These are phyloP conservation scores for Calliopum simillimum DNA, from an alignment of 2,888 invertebrate species.

Conservation along the genomic window DNA sequence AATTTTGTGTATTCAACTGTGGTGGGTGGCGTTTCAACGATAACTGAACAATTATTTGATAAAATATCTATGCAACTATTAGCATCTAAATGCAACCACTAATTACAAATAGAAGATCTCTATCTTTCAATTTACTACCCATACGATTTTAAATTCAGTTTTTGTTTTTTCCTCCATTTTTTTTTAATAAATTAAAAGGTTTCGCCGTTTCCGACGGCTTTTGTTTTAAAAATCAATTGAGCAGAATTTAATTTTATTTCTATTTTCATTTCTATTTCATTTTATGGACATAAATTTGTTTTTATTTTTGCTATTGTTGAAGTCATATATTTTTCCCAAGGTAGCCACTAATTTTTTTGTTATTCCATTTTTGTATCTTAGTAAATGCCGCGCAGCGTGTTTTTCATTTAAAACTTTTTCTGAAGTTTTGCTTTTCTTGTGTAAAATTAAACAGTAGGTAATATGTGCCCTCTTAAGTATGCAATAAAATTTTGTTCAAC, in stretches of 20 bases:
- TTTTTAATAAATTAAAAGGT: not conserved
- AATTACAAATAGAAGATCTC: not conserved
- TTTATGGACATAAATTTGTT: conserved; percentile 4
- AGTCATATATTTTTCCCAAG: not conserved
- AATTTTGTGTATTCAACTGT: too few species aligned
- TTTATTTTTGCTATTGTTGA: not conserved
- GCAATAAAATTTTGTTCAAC: too few species aligned
- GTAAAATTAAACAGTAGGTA: too few species aligned
- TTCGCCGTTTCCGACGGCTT: not conserved
- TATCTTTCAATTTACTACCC: not conserved
- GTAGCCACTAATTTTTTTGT: conserved; percentile 6
- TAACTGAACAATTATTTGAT: too few species aligned
- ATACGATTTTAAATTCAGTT: not conserved
- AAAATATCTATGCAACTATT: not conserved
- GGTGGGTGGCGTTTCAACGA: too few species aligned
- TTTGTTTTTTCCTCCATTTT: not conserved
- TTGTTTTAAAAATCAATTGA: conserved; percentile 10
- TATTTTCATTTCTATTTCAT: not conserved
- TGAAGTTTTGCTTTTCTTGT: too few species aligned
- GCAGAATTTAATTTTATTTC: not conserved
- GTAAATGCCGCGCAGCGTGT: too few species aligned
- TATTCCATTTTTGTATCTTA: too few species aligned
- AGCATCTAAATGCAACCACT: not conserved
- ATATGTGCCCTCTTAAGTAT: too few species aligned
- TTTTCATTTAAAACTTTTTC: too few species aligned